phyloP scores from a whole-genome alignment of 2,113 vertebrate species.

The Axis porcinus region DNA sequence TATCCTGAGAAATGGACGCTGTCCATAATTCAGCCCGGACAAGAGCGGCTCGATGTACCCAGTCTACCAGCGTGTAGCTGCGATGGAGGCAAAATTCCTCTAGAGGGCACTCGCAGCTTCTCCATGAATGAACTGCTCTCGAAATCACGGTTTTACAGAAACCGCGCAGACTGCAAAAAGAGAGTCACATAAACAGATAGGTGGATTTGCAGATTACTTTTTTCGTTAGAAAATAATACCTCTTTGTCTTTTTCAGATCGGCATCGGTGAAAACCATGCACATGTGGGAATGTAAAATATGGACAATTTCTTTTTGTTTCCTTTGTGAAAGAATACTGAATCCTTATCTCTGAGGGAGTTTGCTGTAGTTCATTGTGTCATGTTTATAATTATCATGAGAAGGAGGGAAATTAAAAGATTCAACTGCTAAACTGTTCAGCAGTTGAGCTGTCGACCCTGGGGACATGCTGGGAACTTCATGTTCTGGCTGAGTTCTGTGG shows the following conservation, averaged over 20 bases:
- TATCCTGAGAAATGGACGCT: neutral
- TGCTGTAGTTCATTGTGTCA: conserved; percentile 23
- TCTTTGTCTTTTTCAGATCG: neutral
- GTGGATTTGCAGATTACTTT: neutral
- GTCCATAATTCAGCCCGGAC: rapidly evolving
- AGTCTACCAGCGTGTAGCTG: rapidly evolving
- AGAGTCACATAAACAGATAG: neutral
- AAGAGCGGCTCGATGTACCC: rapidly evolving
- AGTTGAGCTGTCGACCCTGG: neutral
- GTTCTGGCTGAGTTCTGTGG: conserved; percentile 32
- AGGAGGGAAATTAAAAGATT: conserved; percentile 44
- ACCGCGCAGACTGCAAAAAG: neutral
- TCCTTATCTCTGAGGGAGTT: neutral
- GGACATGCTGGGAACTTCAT: neutral
- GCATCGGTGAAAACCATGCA: neutral
- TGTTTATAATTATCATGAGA: conserved; percentile 51
- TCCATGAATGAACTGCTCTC: neutral
- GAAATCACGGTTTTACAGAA: neutral
- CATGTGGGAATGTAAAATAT: conserved; percentile 26
- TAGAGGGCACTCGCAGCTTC: conserved; percentile 76
- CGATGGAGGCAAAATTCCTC: conserved; percentile 34
- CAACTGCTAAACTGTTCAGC: conserved; percentile 17
- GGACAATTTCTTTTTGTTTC: conserved; percentile 50
- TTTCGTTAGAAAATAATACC: conserved; percentile 11
- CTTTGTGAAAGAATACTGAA: conserved; percentile 26